phyloP scores from a whole-genome alignment of 2,113 vertebrate genomes.

The Piprites chloris region DNA sequence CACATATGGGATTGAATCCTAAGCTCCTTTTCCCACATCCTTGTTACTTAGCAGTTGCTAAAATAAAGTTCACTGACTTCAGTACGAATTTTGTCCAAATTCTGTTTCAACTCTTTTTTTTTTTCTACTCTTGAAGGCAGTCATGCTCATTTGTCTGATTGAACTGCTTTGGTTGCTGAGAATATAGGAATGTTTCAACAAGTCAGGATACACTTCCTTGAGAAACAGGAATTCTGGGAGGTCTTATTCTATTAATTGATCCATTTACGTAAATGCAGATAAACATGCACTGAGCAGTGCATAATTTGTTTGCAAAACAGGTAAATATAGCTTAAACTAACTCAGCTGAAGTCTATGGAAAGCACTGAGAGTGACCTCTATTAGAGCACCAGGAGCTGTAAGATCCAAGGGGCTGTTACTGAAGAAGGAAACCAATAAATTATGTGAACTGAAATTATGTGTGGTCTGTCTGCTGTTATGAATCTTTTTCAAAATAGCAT shows the following conservation, averaged over 20 bases:
- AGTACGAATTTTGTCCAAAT: not conserved
- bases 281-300: not conserved
- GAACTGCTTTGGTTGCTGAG: not conserved
- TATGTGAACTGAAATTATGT: conserved; percentile 32
- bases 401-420: conserved; percentile 33
- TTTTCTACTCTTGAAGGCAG: not conserved
- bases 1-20: not conserved
- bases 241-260: not conserved
- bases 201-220: not conserved
- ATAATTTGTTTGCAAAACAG: conserved; percentile 12
- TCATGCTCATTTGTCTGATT: not conserved
- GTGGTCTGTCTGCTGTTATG: conserved; percentile 26
- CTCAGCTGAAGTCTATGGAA: not conserved
- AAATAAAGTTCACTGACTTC: not conserved
- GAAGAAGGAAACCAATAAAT: conserved; percentile 47
- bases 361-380: not conserved
- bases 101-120: not conserved
- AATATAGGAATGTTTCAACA: not conserved
- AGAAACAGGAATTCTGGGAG: not conserved
- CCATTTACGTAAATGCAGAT: not conserved
- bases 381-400: not conserved
- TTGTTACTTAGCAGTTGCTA: not conserved
- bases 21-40: not conserved
- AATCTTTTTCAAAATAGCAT: conserved; percentile 37
- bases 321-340: not conserved